Percentiles rank a stretch among this genome's conserved stretches.
These are phyloP conservation scores for Hirtodrosophila histrioides DNA, from an alignment of 2,888 invertebrate genomes.

Conservation along the genomic window DNA sequence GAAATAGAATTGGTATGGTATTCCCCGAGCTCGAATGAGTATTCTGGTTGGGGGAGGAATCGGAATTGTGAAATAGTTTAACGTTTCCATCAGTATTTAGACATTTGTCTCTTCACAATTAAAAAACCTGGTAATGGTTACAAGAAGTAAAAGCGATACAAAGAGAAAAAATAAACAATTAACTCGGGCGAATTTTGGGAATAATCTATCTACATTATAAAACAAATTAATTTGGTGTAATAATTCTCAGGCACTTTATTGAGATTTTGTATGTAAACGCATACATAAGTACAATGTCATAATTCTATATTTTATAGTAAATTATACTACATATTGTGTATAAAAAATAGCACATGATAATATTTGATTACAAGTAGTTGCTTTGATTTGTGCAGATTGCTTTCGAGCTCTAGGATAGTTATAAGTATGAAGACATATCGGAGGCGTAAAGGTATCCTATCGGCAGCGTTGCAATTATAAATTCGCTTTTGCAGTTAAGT, in stretches of 20 bases:
- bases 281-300: conserved; percentile 58
- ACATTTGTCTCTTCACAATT: too few species aligned
- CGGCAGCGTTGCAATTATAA: conserved; percentile 24
- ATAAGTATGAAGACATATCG: conserved; percentile 58
- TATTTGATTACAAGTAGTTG: conserved; percentile 23
- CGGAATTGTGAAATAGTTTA: too few species aligned
- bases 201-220: too few species aligned
- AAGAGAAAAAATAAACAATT: too few species aligned
- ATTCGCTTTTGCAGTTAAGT: conserved; percentile 32
- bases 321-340: conserved; percentile 37
- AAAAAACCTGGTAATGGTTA: too few species aligned
- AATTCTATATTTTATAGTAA: conserved; percentile 30
- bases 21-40: too few species aligned
- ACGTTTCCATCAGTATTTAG: too few species aligned
- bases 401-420: conserved; percentile 35
- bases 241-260: conserved; percentile 74
- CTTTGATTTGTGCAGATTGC: conserved; percentile 56
- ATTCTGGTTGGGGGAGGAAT: too few species aligned
- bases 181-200: too few species aligned
- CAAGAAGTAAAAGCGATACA: too few species aligned
- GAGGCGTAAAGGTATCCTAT: conserved; percentile 30
- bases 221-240: conserved; percentile 22
- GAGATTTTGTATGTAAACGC: conserved; percentile 55
- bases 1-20: too few species aligned
- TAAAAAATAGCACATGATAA: conserved; percentile 45